phyloP scores from a whole-genome alignment of 1,140 invertebrate genomes.

The Pseudoatta argentina region DNA sequence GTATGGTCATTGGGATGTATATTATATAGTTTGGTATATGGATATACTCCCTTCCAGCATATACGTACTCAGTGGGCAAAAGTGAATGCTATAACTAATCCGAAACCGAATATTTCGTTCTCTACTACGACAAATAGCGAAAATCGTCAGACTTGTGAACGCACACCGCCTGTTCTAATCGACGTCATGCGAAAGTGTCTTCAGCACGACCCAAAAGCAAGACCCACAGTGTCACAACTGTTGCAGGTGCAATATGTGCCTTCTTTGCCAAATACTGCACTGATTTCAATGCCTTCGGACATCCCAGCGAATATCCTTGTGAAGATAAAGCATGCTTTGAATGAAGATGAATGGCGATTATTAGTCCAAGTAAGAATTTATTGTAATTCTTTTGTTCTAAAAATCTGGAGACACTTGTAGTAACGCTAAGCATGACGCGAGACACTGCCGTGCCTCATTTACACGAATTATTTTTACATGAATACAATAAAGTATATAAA shows the following conservation, averaged over 20 bases:
- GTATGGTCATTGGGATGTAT: conserved; percentile 99
- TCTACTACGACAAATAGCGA: conserved; percentile 82
- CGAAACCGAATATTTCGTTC: conserved; percentile 92
- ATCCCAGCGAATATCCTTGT: conserved; percentile 77
- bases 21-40: conserved; percentile 96
- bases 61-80: conserved; percentile 92
- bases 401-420: not conserved
- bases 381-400: not conserved
- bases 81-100: conserved; percentile 93
- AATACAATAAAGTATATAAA: not conserved
- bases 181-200: conserved; percentile 90
- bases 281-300: conserved; percentile 30
- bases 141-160: conserved; percentile 46
- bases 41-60: conserved; percentile 96
- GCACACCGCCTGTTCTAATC: conserved; percentile 85
- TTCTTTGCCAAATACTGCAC: conserved; percentile 49
- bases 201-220: conserved; percentile 89
- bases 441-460: no score
- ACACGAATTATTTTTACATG: not conserved
- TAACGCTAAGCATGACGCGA: no score
- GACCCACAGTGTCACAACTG: conserved; percentile 91
- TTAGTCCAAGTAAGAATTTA: conserved; percentile 76
- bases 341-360: conserved; percentile 82
- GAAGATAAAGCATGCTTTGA: conserved; percentile 80
- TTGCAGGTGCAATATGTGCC: conserved; percentile 89